These are phyloP conservation scores for Drosophila robusta DNA, from an alignment of 2,888 invertebrate species.

Conservation along the genomic window DNA sequence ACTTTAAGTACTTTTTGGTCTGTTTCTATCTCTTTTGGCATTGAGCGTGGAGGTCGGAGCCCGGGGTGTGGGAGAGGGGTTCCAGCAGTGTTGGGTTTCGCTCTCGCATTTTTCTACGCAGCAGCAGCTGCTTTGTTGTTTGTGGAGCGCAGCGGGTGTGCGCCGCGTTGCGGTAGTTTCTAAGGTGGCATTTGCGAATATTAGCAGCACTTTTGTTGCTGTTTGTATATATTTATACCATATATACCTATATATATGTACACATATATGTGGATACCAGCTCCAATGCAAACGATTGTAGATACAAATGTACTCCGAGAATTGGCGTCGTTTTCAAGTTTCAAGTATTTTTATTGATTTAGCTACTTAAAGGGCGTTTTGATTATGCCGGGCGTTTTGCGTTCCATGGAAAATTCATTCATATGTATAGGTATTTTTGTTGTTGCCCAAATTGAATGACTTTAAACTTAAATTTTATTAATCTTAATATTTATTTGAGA, in stretches of 20 bases:
- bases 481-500: too few species aligned
- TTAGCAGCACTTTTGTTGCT: slow-evolving; percentile 36
- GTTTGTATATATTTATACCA: slow-evolving; percentile 11
- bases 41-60: not conserved
- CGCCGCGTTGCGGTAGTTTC: slow-evolving; percentile 7
- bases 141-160: slow-evolving; percentile 10
- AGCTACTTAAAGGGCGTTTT: slow-evolving; percentile 4
- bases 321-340: slow-evolving; percentile 23
- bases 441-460: too few species aligned
- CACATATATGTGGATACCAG: not conserved
- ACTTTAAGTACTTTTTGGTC: slow-evolving; percentile 50
- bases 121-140: slow-evolving; percentile 44
- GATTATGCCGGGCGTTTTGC: not conserved
- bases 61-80: not conserved
- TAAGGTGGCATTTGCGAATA: slow-evolving; percentile 45
- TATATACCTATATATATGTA: not conserved
- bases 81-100: slow-evolving; percentile 26
- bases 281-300: slow-evolving; percentile 11
- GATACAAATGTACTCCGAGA: slow-evolving; percentile 14
- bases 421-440: too few species aligned
- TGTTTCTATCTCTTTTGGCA: slow-evolving; percentile 24
- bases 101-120: slow-evolving; percentile 65
- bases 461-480: too few species aligned
- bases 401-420: not conserved
- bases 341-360: slow-evolving; percentile 21